Base-by-base conservation (phyloP, 2,113 vertebrate species). In the Sialia sialis region DNA sequence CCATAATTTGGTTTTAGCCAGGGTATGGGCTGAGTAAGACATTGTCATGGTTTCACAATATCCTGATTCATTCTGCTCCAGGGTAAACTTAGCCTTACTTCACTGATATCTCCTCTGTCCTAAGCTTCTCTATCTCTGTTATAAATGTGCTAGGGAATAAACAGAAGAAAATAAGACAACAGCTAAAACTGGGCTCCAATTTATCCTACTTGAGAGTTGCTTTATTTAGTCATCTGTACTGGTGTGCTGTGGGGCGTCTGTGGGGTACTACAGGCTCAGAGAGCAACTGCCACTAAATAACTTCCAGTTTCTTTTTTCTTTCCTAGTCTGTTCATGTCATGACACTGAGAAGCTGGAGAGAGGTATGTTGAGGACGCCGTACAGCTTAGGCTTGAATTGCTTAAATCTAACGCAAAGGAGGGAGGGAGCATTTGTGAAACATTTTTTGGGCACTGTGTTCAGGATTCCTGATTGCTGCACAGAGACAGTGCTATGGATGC, bases 271-370 rank as follows among this genome's bases (percentile, higher is more conserved):
- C 17, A 46, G 38, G 23, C 77, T 78, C 36, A 19, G 3, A 27
- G 16, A 82, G n/a, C 26, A 83, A 64, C 30, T 84, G 6, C 21
- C 29, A 60, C 13, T 46, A 64, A 91, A 36, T 73, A 63, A 79
- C 13, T 64, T 73, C 2, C 4, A 26, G 14, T 48, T 56, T 63
- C 8, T 16, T 15, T 39, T 38, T 64, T 39, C 56, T 90, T 94
- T 96, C 95, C 63, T 90, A 99, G 99, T 99, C 99, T 16, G 99
- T 99, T 94, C 99, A 99, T 51, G 98, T 99, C 55, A 98, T 99
- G 99, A 98, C 98, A 52, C 89, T 99, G 64, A 98, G 99, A 86
- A 99, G 94, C 96, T 99, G 99, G 99, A 98, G 98, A 95, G 99
- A 99, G 98, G 99, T 99, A 97, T 18, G 98, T 93, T 59, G 67